phyloP scores from a whole-genome alignment of 2,888 invertebrate genomes.

The Nemoura dubitans region DNA sequence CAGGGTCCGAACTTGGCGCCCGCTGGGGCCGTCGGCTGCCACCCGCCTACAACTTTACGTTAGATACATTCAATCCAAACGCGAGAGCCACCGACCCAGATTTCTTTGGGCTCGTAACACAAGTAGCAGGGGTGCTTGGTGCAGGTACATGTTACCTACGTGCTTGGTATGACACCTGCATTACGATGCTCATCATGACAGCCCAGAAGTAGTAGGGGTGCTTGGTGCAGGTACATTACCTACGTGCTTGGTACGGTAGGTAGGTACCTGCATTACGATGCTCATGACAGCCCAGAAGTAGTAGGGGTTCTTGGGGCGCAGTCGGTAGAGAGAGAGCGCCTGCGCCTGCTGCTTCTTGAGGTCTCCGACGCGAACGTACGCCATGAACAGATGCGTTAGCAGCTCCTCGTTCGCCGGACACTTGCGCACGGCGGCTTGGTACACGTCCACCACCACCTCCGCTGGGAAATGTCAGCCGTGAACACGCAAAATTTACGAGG shows the following conservation, averaged over 20 bases:
- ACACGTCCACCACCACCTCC: conserved; percentile 86
- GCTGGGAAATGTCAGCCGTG: conserved; percentile 65
- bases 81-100: too few species aligned
- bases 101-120: conserved; percentile 99
- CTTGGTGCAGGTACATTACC: too few species aligned
- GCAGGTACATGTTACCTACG: too few species aligned
- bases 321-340: conserved; percentile 90
- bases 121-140: conserved; percentile 97
- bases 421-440: conserved; percentile 86
- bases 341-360: conserved; percentile 90
- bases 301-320: conserved; percentile 93
- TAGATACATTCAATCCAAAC: too few species aligned
- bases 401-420: conserved; percentile 92
- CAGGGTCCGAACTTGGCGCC: too few species aligned
- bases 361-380: conserved; percentile 90
- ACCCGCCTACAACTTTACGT: too few species aligned
- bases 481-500: not conserved
- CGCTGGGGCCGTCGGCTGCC: too few species aligned
- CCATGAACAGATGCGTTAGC: conserved; percentile 93
- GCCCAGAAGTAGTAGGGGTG: conserved; percentile 99
- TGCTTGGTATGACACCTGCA: too few species aligned
- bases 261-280: conserved; percentile 87
- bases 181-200: conserved; percentile 96
- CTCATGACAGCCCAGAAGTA: conserved; percentile 99
- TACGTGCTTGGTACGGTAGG: too few species aligned